Evolutionary conservation across 2,113 vertebrate species (phyloP).

Genomic region (Typhlomys cinereus): DNA sequence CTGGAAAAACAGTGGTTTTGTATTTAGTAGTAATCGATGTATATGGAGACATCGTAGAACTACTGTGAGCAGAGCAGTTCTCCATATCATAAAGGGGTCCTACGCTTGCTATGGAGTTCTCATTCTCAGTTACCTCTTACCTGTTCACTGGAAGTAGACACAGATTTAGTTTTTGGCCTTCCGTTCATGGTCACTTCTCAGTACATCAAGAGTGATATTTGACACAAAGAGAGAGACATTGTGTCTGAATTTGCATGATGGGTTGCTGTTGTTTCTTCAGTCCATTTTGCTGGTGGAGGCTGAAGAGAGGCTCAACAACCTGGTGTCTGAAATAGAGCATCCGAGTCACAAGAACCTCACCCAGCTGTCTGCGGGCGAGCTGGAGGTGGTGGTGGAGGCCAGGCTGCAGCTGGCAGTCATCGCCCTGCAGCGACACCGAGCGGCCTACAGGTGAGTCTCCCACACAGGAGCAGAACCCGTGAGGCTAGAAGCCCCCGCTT

Average conservation of each 20-base stretch:
- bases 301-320: constrained; percentile 79
- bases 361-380: constrained; percentile 79
- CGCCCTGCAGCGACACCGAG: constrained; percentile 87
- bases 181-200: constrained; percentile 8
- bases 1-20: not conserved
- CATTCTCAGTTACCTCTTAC: not conserved
- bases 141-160: not conserved
- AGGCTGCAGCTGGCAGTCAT: constrained; percentile 89
- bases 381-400: constrained; percentile 87
- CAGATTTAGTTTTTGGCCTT: not conserved
- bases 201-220: not conserved
- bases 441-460: constrained; percentile 84
- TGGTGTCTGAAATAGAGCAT: constrained; percentile 75
- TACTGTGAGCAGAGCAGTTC: not conserved
- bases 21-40: not conserved
- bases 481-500: not conserved
- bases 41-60: not conserved
- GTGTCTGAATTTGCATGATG: not conserved
- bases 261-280: constrained; percentile 75
- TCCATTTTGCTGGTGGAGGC: constrained; percentile 86
- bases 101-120: not conserved
- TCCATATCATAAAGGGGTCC: too few relatives aligned
- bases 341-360: constrained; percentile 35
- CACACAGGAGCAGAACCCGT: not conserved
- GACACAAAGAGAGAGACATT: not conserved